Evolutionary conservation across 1,140 invertebrate genomes (phyloP).

Genomic region (Drosophila varians): DNA sequence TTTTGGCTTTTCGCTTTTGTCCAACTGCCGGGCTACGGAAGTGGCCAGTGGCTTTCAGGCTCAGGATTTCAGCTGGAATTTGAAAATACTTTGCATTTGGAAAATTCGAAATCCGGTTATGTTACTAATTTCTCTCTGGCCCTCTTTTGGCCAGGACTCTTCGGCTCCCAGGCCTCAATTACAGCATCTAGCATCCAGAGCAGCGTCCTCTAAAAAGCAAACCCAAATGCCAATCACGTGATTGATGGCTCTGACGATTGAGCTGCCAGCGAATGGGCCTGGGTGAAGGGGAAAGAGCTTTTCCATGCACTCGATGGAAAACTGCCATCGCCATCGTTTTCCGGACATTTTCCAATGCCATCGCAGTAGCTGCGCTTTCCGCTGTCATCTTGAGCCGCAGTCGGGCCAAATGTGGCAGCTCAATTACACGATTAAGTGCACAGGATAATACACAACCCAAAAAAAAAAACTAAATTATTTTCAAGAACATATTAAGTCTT

Average conservation of each 20-base stretch:
- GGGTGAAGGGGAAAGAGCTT: neutral
- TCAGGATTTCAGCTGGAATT: slow-evolving; percentile 20
- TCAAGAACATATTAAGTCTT: no score
- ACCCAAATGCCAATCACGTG: slow-evolving; percentile 65
- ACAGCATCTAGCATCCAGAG: slow-evolving; percentile 41
- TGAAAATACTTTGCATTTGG: slow-evolving; percentile 72
- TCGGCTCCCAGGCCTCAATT: slow-evolving; percentile 51
- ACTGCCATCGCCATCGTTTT: neutral
- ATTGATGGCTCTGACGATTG: slow-evolving; percentile 77
- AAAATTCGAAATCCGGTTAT: slow-evolving; percentile 69
- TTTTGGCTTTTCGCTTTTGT: slow-evolving; percentile 60
- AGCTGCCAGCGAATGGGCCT: slow-evolving; percentile 33
- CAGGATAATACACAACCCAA: neutral
- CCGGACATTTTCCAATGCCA: slow-evolving; percentile 31
- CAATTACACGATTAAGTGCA: slow-evolving; percentile 45
- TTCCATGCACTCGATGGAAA: slow-evolving; percentile 20
- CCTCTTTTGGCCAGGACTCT: neutral
- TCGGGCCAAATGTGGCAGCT: slow-evolving; percentile 53
- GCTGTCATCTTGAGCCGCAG: slow-evolving; percentile 63
- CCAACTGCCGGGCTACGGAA: slow-evolving; percentile 54
- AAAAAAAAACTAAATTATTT: no score
- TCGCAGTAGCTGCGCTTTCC: slow-evolving; percentile 54
- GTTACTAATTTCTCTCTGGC: slow-evolving; percentile 63
- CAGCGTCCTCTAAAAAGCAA: slow-evolving; percentile 36
- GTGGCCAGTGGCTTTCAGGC: slow-evolving; percentile 38